Evolutionary conservation across 2,113 vertebrate genomes (phyloP), one percentile per base, ranked within the genome.

Genomic region (Anthoscopus minutus): DNA sequence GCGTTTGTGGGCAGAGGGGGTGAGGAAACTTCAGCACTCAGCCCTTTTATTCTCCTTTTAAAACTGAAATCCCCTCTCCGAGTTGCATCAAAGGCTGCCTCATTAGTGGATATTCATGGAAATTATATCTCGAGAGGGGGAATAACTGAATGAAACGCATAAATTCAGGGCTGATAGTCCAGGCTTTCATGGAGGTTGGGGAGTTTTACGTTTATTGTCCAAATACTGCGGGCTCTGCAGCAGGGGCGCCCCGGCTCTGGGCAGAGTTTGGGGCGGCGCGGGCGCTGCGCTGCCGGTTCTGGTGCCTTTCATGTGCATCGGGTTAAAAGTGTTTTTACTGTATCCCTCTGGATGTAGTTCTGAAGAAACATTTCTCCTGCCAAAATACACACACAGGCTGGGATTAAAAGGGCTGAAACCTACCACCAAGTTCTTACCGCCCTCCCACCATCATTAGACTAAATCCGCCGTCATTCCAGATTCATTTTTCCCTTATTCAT

Each of bases 401-500:
- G 97, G 98, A 98, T 98, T 98, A 98, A 98, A 98, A 97, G 96
- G 97, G 96, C 97, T 98, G 97, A 97, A 98, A 98, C 98, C 98
- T 98, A 98, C 98, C 98, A 97, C 98, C 98, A 97, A 98, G 98
- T 98, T 98, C 98, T 98, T 97, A 98, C 83, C 96, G 97, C 98
- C 98, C 98, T 98, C 98, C 98, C 98, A 98, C 98, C 93, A 98
- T 98, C 98, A 98, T 98, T 98, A 98, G 98, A 97, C 98, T 97
- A 98, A 98, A 98, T 97, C 98, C 97, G 94, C 97, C 97, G 92
- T 98, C 98, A 98, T 98, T 98, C 97, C 94, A 98, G 98, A 98
- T 98, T 98, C 98, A 98, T 98, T 98, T 98, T 98, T 97, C 97
- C 98, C 98, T 98, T 98, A 98, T 98, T 98, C 98, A 98, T 98